Base-by-base conservation (phyloP, 2,888 invertebrate genomes). In the Xestoiulus laeticollis region DNA sequence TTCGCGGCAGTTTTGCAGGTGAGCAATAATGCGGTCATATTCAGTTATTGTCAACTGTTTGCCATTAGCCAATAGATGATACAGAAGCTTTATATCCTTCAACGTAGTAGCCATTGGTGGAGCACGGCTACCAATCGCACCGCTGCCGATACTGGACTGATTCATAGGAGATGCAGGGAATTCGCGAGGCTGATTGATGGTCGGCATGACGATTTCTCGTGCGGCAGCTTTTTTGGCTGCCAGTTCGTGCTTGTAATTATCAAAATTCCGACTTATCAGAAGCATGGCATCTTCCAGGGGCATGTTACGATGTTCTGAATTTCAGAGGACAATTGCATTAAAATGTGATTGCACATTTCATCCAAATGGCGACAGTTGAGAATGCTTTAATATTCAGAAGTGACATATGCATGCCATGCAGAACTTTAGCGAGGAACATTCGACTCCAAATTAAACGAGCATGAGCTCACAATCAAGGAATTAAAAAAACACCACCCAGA, bases 251-350 rank as follows among this genome's bases (percentile, higher is more conserved):
- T 88, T 86, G 89, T 92, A 92, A 85, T 91, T 90, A 88, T 92
- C 92, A 91, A 92, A 93, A 90, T 91, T 92, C 88, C 91, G 91
- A 12, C 94, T 94, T 44, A 98, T 93, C 89, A 98, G 93, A 89
- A 94, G 94, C 88, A 98, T 93, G 0, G 98, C 97, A 92, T 98
- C 98, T 88, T 98, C 98, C 68, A 98, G 91, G 0, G 98, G 98
- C 97, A 98, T 98, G 93, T 98, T 98, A 90, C 98, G 95, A 92
- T 98, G 98, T 91, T 98, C 98, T 95, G 93, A 89, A 91, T 88
- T 85, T 38, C 85, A 85, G 85, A 87, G 88, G 89, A 88, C 88
- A 89, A 88, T 87, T 85, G 88, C 33, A 44, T 30, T 68, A 85
- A 87, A 78, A 26, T 85, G 26, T 8, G 38, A 85, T 38, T 0